Percentiles rank a stretch among this genome's conserved stretches.
Evolutionary conservation across 2,113 vertebrate species (phyloP).

Genomic region (Eudyptes chrysolophus): DNA sequence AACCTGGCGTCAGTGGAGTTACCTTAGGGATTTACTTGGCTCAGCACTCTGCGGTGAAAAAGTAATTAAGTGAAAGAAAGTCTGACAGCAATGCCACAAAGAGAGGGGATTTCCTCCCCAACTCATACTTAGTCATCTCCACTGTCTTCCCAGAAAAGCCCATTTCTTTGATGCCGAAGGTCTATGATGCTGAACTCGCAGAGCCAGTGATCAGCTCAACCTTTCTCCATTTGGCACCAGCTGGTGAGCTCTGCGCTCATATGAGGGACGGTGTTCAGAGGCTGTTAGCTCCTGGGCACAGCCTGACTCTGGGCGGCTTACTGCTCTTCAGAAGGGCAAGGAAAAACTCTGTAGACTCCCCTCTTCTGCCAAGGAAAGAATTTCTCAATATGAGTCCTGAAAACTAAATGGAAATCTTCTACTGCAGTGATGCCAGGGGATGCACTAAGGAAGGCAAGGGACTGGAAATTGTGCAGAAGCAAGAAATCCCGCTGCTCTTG

Average conservation of each 20-base stretch:
- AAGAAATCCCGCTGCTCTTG: neutral
- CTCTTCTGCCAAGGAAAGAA: neutral
- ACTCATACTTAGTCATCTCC: neutral
- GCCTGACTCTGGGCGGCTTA: neutral
- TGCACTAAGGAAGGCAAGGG: neutral
- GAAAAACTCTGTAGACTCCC: neutral
- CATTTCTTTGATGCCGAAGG: neutral
- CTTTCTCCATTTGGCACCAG: neutral
- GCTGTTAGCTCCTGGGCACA: neutral
- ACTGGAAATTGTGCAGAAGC: constrained; percentile 14
- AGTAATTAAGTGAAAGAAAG: neutral
- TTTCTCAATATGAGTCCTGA: neutral
- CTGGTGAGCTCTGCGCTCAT: neutral
- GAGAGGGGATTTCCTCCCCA: neutral
- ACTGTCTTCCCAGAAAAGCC: neutral
- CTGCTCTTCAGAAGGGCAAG: neutral
- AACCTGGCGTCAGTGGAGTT: neutral
- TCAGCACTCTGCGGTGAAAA: neutral
- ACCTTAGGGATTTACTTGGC: neutral
- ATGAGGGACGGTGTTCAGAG: neutral
- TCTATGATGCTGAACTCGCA: neutral
- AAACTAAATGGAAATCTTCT: neutral
- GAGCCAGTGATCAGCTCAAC: neutral
- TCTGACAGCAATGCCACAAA: neutral
- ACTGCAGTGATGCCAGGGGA: neutral